Base-by-base conservation (phyloP, 2,888 invertebrate genomes). In the Cataglyphis livida region DNA sequence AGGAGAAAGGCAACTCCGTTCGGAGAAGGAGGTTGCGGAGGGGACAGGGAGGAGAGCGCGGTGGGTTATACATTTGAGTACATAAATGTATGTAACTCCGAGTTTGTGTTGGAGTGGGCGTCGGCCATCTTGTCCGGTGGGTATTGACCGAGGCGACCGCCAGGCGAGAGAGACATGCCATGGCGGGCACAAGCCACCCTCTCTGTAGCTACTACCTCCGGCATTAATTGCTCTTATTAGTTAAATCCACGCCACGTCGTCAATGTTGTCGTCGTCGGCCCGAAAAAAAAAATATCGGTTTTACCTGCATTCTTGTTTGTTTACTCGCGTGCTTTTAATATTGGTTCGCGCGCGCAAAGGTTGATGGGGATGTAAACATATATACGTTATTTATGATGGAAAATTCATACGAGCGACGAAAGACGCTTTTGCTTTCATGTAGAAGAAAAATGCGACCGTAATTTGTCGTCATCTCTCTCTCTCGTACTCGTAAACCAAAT, bases 41-140 rank as follows among this genome's bases (percentile, higher is more conserved):
- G 89, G 90, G 91, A 93, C 92, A 10, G n/a, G 48, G 44, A 28
- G 28, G 32, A 35, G 70, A 68, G 48, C 48, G 54, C 38, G 74
- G 78, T 92, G 92, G 93, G 93, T 94, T 94, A 94, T 94, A 94
- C 94, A 94, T 94, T 93, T 94, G 93, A 94, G 94, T 94, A 94
- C 94, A 94, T 94, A 94, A 94, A 94, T 94, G 94, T 94, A 94
- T 94, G 94, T 94, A 94, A 94, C 94, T 94, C 94, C 92, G 93
- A 92, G 94, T 92, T 93, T 93, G 94, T 94, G 94, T 94, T 93
- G 91, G 94, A 94, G 93, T 94, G 94, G 94, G 94, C 94, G 94
- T 94, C 94, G 94, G 94, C 94, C 94, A 94, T 94, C 94, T 94
- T 94, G 94, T 94, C 94, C 94, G 94, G 94, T 94, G 94, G 94